These are phyloP conservation scores for Leptopterna dolabrata DNA, from an alignment of 2,888 invertebrate genomes.

Conservation along the genomic window DNA sequence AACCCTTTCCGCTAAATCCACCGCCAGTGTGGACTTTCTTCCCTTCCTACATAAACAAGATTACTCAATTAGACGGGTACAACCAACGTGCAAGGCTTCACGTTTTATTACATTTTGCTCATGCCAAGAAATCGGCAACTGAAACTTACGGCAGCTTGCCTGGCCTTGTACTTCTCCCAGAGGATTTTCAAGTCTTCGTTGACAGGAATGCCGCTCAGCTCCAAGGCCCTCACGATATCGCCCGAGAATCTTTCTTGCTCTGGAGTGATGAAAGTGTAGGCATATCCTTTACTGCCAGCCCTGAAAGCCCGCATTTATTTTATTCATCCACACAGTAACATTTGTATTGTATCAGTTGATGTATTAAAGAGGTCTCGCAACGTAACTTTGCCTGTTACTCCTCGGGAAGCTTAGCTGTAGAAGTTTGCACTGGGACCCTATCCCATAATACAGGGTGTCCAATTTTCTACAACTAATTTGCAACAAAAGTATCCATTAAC, in stretches of 20 bases:
- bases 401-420: too few relatives aligned
- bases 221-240: conserved; percentile 92
- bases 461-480: too few relatives aligned
- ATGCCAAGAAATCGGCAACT: too few relatives aligned
- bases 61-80: background rate
- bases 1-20: conserved; percentile 95
- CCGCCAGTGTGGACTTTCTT: conserved; percentile 93
- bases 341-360: too few relatives aligned
- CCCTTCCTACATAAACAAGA: conserved; percentile 68
- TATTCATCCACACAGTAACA: background rate
- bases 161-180: conserved; percentile 89
- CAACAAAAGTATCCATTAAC: too few relatives aligned
- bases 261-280: conserved; percentile 95
- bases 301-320: conserved; percentile 66
- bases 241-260: conserved; percentile 95
- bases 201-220: conserved; percentile 81
- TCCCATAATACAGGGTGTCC: too few relatives aligned
- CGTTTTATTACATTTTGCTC: too few relatives aligned
- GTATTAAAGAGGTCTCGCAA: too few relatives aligned
- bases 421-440: too few relatives aligned
- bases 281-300: conserved; percentile 95
- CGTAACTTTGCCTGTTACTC: too few relatives aligned
- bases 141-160: conserved; percentile 90
- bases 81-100: background rate
- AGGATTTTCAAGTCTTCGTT: conserved; percentile 82